phyloP scores from a whole-genome alignment of 2,113 vertebrate species.

The Tapirus terrestris region DNA sequence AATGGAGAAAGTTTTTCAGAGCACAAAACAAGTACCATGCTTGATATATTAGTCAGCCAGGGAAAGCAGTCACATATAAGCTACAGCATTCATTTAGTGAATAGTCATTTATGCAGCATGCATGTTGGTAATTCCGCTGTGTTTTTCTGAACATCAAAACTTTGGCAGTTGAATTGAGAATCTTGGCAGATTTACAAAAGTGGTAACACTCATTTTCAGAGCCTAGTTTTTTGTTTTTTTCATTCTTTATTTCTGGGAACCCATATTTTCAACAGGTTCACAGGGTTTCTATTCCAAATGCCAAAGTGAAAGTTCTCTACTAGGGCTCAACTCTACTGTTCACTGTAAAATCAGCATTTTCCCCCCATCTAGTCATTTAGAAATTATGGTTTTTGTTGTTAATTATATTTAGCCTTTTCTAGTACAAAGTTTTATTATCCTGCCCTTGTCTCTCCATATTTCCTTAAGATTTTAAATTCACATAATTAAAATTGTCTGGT shows the following conservation, averaged over 20 bases:
- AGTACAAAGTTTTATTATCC: background rate
- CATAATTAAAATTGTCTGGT: background rate
- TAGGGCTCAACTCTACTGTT: constrained; percentile 13
- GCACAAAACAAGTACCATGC: constrained; percentile 87
- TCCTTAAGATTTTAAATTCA: background rate
- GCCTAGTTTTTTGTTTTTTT: background rate
- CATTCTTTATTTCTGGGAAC: constrained; percentile 55
- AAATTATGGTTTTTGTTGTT: constrained; percentile 21
- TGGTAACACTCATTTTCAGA: constrained; percentile 80
- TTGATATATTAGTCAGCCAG: constrained; percentile 89
- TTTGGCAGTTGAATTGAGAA: constrained; percentile 82
- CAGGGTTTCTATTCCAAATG: constrained; percentile 62
- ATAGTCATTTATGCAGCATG: constrained; percentile 81
- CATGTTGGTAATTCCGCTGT: constrained; percentile 80
- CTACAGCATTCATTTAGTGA: constrained; percentile 82
- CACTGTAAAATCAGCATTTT: constrained; percentile 43
- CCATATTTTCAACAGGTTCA: constrained; percentile 82
- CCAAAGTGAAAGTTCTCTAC: constrained; percentile 54
- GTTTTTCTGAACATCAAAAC: constrained; percentile 84
- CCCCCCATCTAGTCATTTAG: constrained; percentile 1
- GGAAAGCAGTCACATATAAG: constrained; percentile 81
- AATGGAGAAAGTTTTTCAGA: constrained; percentile 91
- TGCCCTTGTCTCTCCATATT: background rate
- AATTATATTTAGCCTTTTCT: background rate
- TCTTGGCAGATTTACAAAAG: constrained; percentile 85